Evolutionary conservation across 2,888 invertebrate species (phyloP).

Genomic region (Himalopsyche japonica): DNA sequence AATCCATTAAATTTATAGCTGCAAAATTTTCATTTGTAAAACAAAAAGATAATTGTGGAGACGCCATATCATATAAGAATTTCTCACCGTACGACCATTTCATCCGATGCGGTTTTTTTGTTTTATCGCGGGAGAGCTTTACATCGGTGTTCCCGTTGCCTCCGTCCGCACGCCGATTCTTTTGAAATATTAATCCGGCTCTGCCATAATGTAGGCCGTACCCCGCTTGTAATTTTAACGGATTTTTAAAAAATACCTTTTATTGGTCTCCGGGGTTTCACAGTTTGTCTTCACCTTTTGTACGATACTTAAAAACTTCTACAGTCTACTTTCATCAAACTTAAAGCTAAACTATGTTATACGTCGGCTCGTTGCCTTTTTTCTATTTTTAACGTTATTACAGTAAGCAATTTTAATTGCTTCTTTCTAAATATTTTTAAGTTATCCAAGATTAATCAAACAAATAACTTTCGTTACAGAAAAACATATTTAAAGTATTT

Average conservation of each 20-base stretch:
- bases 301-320: neutral
- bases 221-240: constrained; percentile 15
- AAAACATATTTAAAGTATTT: too few species aligned
- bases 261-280: constrained; percentile 10
- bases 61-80: neutral
- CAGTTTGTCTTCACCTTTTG: constrained; percentile 4
- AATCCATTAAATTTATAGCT: neutral
- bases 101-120: neutral
- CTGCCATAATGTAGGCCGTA: constrained; percentile 6
- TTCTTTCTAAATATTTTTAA: too few species aligned
- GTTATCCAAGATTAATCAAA: too few species aligned
- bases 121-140: neutral
- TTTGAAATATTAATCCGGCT: constrained; percentile 21
- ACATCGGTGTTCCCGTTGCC: neutral
- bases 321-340: neutral
- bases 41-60: neutral
- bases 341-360: neutral
- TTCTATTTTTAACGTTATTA: neutral
- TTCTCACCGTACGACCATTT: neutral
- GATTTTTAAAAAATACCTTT: constrained; percentile 11
- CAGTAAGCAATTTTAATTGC: too few species aligned
- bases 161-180: neutral
- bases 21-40: neutral
- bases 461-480: too few species aligned
- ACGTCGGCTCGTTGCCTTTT: neutral